Base-by-base conservation (phyloP, 2,113 vertebrate genomes). In the Himantopus leucocephalus region DNA sequence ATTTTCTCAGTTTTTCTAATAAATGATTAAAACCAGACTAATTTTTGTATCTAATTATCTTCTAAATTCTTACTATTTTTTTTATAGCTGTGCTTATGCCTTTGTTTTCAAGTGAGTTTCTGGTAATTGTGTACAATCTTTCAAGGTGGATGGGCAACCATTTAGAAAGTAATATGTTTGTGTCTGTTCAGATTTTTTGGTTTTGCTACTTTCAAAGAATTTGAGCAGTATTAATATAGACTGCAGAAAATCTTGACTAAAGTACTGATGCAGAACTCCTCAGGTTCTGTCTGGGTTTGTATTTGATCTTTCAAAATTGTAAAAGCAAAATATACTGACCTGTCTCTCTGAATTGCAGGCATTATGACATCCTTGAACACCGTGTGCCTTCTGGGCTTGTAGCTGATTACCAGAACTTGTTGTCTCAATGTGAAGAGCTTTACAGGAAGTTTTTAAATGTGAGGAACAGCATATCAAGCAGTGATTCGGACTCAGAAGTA, bases 291-390 rank as follows among this genome's bases (percentile, higher is more conserved):
- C 26, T 1, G 14, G 22, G 21, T 50, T 74, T 78, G 1, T 32
- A 20, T 77, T 37, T 80, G 56, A 45, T 47, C 19, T 81, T 37
- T 78, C 39, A 34, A 37, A 79, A 27, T 12, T 60, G 35, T 55
- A 22, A 10, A 37, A n/a, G 32, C 13, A 8, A 60, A 35, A 14
- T 47, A 24, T 14, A 8, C 53, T 95, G 70, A 94, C 21, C 14
- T 6, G 9, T 56, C 45, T 26, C 37, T 93, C 45, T 95, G 78
- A 68, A 60, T 71, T 97, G n/a, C 93, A 99, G 99, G 85, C 98
- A 99, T 97, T 99, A 99, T 32, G 99, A 99, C 88, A 98, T 99
- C 73, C 96, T 99, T 43, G 99, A 99, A 85, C 98, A 99, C 86
- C 97, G 99, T 53, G 99, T 99, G 76, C 99, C 99, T 13, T 98